These are phyloP conservation scores for Octodon degus DNA, from an alignment of 2,113 vertebrate genomes.

Conservation along the genomic window DNA sequence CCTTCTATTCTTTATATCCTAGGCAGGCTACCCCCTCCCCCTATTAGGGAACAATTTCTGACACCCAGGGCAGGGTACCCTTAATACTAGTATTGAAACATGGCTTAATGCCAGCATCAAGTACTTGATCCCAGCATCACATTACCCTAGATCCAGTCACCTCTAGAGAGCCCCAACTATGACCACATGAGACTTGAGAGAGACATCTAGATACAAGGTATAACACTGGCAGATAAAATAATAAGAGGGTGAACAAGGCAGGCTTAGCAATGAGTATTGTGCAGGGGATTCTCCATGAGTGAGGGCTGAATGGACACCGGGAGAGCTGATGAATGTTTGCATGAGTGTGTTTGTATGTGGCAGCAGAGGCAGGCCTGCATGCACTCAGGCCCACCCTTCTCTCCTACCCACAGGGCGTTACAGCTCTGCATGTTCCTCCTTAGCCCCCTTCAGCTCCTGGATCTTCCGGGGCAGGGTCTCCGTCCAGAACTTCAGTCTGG, in stretches of 20 bases:
- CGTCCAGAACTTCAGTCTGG: conserved; percentile 80
- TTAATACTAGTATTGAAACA: not conserved
- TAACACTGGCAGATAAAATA: not conserved
- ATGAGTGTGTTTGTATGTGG: not conserved
- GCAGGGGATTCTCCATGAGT: not conserved
- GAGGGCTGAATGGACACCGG: not conserved
- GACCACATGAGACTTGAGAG: not conserved
- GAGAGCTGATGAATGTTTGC: not conserved
- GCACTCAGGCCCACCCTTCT: too few relatives aligned
- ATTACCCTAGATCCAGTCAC: not conserved
- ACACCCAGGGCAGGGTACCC: not conserved
- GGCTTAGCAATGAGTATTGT: not conserved
- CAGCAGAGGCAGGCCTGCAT: not conserved
- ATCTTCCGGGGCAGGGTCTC: conserved; percentile 83
- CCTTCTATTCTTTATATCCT: not conserved
- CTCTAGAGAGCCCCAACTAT: not conserved
- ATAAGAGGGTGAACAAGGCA: not conserved
- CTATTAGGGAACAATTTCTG: not conserved
- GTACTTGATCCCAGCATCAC: not conserved
- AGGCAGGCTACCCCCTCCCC: not conserved
- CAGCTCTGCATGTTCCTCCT: conserved; percentile 52
- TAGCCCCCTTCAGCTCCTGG: not conserved
- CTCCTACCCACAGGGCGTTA: not conserved
- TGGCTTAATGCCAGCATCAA: not conserved
- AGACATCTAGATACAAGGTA: not conserved